Conservation (phyloP, 2,888 invertebrate species). For the Ypsolopha scabrella region DNA sequence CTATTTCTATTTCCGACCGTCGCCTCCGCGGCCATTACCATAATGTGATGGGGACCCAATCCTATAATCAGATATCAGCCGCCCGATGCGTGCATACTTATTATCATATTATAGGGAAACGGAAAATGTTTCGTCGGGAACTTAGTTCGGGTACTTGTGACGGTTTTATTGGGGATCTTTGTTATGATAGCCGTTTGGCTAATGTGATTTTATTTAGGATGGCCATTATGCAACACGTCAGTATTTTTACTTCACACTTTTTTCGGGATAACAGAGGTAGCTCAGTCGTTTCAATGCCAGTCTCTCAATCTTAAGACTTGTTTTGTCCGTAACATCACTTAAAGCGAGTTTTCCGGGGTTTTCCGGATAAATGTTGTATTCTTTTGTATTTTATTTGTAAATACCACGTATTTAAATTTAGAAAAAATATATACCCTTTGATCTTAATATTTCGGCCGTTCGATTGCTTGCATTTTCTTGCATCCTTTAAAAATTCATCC, state of each 20-base stretch:
- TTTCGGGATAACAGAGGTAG: neutral
- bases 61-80: constrained; percentile 53
- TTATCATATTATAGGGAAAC: constrained; percentile 7
- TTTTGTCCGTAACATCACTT: no score
- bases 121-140: constrained; percentile 18
- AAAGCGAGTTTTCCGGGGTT: no score
- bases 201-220: neutral
- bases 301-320: no score
- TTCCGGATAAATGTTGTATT: no score
- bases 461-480: no score
- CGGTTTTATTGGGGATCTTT: constrained; percentile 27
- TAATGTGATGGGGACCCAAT: constrained; percentile 54
- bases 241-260: no score
- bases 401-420: no score
- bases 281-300: no score
- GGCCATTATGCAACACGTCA: neutral
- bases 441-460: no score
- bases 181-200: constrained; percentile 18
- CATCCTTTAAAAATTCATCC: no score
- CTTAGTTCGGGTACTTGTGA: constrained; percentile 13
- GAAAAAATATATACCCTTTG: no score
- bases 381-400: no score
- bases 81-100: constrained; percentile 4
- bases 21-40: constrained; percentile 51
- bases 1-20: constrained; percentile 53